phyloP scores from a whole-genome alignment of 2,113 vertebrate genomes.

The Perognathus longimembris region DNA sequence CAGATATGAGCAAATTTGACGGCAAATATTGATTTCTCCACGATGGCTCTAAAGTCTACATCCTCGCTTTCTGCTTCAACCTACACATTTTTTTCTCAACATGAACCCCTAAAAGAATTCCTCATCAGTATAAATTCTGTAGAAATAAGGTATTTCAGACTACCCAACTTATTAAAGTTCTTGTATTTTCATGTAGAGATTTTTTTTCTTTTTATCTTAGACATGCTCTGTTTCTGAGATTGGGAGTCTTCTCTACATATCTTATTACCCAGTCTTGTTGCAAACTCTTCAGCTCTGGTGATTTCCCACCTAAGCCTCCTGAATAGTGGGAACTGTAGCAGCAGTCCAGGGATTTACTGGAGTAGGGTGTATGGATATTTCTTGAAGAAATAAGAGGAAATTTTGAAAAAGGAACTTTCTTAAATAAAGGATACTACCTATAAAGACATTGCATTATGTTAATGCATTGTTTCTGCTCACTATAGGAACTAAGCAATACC shows the following conservation, averaged over 20 bases:
- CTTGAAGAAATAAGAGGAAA: constrained; percentile 24
- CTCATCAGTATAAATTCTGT: background rate
- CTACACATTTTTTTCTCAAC: background rate
- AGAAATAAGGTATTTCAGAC: constrained; percentile 20
- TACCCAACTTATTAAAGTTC: background rate
- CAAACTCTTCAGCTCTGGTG: background rate
- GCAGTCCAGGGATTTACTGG: background rate
- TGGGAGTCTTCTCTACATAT: background rate
- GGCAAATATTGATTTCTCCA: constrained; percentile 16
- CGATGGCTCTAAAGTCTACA: background rate
- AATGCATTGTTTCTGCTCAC: background rate
- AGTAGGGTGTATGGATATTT: background rate
- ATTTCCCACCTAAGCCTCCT: background rate
- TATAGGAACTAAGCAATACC: constrained; percentile 1
- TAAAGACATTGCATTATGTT: background rate
- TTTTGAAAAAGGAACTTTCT: constrained; percentile 22
- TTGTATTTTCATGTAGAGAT: background rate
- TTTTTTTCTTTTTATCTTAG: background rate
- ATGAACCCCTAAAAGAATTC: background rate
- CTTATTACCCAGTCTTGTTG: background rate
- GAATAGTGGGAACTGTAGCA: background rate
- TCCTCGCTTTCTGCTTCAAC: constrained; percentile 21
- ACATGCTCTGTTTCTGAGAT: background rate
- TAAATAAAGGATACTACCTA: background rate
- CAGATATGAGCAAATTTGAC: background rate